phyloP scores from a whole-genome alignment of 2,888 invertebrate genomes.

The Ennomos quercinarius region DNA sequence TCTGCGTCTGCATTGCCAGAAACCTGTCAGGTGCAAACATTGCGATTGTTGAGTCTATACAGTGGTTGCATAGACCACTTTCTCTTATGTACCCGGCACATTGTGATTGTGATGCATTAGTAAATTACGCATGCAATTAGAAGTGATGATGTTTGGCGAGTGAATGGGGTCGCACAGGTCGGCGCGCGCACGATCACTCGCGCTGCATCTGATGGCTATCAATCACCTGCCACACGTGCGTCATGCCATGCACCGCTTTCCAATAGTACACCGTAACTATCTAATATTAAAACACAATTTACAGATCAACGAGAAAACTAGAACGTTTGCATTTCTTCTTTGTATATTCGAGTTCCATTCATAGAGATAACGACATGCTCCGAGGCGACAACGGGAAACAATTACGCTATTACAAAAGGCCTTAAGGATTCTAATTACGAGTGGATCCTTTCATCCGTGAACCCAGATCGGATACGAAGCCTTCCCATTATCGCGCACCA shows the following conservation, averaged over 20 bases:
- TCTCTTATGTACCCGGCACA: slow-evolving; percentile 33
- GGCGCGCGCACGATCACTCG: slow-evolving; percentile 53
- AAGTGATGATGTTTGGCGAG: slow-evolving; percentile 74
- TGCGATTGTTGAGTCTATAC: slow-evolving; percentile 44
- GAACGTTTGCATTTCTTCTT: slow-evolving; percentile 67
- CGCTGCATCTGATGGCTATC: slow-evolving; percentile 71
- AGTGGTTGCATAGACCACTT: slow-evolving; percentile 43
- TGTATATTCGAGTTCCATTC: slow-evolving; percentile 72
- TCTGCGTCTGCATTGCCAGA: slow-evolving; percentile 49
- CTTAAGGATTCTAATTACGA: slow-evolving; percentile 80
- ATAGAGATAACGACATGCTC: slow-evolving; percentile 70
- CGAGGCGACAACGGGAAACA: slow-evolving; percentile 77
- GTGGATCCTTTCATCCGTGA: slow-evolving; percentile 72
- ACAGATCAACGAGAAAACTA: slow-evolving; percentile 53
- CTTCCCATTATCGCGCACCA: slow-evolving; percentile 76
- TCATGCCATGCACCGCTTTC: slow-evolving; percentile 36
- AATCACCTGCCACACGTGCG: slow-evolving; percentile 64
- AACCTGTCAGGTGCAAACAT: slow-evolving; percentile 49
- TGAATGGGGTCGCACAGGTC: slow-evolving; percentile 67
- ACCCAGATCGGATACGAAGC: slow-evolving; percentile 77
- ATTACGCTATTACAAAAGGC: slow-evolving; percentile 77
- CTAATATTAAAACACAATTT: slow-evolving; percentile 54
- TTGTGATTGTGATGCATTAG: slow-evolving; percentile 59
- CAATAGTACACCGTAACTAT: slow-evolving; percentile 50
- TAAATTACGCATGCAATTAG: slow-evolving; percentile 75